Conservation (phyloP, 2,888 invertebrate species). For the Himalopsyche tibetana region DNA sequence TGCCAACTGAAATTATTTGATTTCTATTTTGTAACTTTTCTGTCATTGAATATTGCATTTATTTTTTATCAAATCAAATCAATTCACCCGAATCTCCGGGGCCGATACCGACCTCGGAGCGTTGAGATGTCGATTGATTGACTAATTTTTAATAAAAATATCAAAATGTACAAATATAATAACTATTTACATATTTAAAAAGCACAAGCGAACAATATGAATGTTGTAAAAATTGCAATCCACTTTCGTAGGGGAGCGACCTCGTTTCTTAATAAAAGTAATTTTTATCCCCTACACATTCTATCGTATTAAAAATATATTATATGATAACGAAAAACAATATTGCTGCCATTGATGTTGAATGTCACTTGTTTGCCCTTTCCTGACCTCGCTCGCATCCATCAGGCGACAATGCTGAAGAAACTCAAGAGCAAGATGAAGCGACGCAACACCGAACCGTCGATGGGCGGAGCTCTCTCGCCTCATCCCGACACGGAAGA, state of each 20-base stretch:
- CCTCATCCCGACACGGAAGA: slow-evolving; percentile 75
- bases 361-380: slow-evolving; percentile 59
- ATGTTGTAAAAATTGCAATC: slow-evolving; percentile 16
- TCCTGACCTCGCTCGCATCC: slow-evolving; percentile 71
- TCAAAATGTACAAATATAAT: slow-evolving; percentile 42
- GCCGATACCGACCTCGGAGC: background rate
- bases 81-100: background rate
- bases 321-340: slow-evolving; percentile 31
- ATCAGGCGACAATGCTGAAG: slow-evolving; percentile 99
- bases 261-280: background rate
- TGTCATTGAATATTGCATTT: slow-evolving; percentile 34
- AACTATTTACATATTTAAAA: slow-evolving; percentile 29
- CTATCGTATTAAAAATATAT: slow-evolving; percentile 33
- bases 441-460: slow-evolving; percentile 94
- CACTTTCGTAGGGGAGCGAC: background rate
- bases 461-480: slow-evolving; percentile 77
- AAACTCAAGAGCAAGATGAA: slow-evolving; percentile 98
- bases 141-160: slow-evolving; percentile 43
- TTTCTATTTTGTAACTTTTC: background rate
- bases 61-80: background rate
- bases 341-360: slow-evolving; percentile 61
- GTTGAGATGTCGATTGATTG: background rate
- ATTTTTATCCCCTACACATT: slow-evolving; percentile 21
- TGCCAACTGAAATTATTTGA: background rate
- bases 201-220: background rate